Evolutionary conservation across 1,140 invertebrate species (phyloP), one percentile per base, ranked within the genome.

Genomic region (Parapsyche elsis): DNA sequence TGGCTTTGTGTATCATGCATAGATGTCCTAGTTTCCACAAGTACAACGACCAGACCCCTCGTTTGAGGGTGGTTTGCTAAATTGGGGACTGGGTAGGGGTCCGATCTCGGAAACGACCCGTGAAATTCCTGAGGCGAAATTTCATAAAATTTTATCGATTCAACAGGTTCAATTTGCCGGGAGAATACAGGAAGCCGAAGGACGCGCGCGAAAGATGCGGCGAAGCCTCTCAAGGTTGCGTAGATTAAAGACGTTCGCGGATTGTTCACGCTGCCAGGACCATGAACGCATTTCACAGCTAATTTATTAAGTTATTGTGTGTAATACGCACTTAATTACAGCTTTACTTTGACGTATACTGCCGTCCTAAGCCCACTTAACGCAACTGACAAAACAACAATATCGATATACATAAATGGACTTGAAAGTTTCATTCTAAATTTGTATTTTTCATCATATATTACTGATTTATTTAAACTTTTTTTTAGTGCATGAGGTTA

Each of bases 141-240:
- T 77, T 77, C 75, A 77, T 77, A 77, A 77, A 77, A 67, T 77
- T 77, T 77, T 23, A 77, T 77, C 75, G 75, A 77, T 77, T 77
- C 75, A 77, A 77, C 75, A 77, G 75, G 78, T 79, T 79, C 71
- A 79, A 79, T 79, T 79, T 79, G 46, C n/a, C 71, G 45, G 45
- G 30, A 70, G 24, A 76, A 76, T 53, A 64, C 75, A 57, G 53
- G 75, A 76, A 76, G 49, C 59, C 75, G 75, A 78, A 78, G 76
- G 76, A 71, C 78, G 46, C 49, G 61, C 45, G 38, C 70, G 70
- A 78, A 78, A 70, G 76, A 67, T 46, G 64, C 44, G 19, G 44
- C 38, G 61, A 70, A 78, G 57, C 76, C 21, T 46, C 26, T 24
- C 44, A 46, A 64, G 76, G 71, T 75, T 75, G 71, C 71, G 44